Conservation (phyloP, 35 echinoderm and acorn worm species). For the Ophiothrix spiculata region DNA sequence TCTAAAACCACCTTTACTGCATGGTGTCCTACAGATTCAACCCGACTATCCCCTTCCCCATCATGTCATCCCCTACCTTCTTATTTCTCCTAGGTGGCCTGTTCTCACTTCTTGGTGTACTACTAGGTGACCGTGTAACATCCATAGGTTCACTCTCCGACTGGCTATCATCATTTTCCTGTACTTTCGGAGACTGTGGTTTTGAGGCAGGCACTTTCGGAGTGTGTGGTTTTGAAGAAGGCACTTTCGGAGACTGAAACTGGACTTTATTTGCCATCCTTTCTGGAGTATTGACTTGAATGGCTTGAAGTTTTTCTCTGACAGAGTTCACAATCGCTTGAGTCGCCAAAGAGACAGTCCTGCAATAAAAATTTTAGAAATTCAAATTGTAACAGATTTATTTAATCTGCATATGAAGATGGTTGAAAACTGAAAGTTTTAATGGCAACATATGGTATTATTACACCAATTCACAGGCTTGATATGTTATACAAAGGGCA, state of each 20-base stretch:
- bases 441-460: neutral
- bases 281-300: neutral
- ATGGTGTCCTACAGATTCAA: too few species aligned
- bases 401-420: too few species aligned
- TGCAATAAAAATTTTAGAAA: neutral
- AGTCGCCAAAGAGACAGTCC: constrained; percentile 39
- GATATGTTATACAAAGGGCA: too few species aligned
- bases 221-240: neutral
- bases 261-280: neutral
- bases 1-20: too few species aligned
- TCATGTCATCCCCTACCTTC: too few species aligned
- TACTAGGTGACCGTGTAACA: neutral
- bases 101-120: neutral
- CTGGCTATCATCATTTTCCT: neutral
- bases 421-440: too few species aligned
- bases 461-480: neutral
- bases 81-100: neutral
- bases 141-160: neutral
- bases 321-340: constrained; percentile 83
- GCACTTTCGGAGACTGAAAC: neutral
- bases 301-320: constrained; percentile 37
- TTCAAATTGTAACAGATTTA: neutral
- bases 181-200: neutral
- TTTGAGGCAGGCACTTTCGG: neutral
- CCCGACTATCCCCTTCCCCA: too few species aligned